Base-by-base conservation (phyloP, 2,113 vertebrate genomes). In the Ammodytes marinus region DNA sequence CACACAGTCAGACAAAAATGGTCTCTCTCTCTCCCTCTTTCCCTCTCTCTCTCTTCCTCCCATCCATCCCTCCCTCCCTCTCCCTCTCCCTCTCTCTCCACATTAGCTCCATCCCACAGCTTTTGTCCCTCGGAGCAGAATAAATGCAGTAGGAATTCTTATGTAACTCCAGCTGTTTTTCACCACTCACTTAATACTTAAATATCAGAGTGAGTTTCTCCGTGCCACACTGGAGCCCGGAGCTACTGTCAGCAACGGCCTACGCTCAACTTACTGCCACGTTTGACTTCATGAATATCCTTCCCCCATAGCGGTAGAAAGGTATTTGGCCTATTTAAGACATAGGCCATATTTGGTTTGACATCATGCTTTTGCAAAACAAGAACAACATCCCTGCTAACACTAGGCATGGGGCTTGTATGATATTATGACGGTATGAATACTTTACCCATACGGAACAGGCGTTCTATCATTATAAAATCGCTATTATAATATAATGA, bases 141-240 rank as follows among this genome's bases (percentile, higher is more conserved):
- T 84, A 73, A 86, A 83, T 70, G 79, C 79, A 69, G 82, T 2
- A 74, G 73, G 69, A 80, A 42, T 70, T 14, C 75, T 94, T 94
- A 93, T 58, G 69, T 73, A 94, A 93, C 84, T 86, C 86, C 91
- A 89, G 91, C 90, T 91, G 92, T 93, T 91, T 27, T 82, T 74
- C 66, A 77, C 61, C 61, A 43, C 63, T 82, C 76, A 49, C 59
- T 83, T 90, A 86, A 86, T 83, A 74, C 85, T 74, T 82, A 27
- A 27, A 27, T 63, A 80, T 91, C 86, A 85, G 74, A 88, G 75
- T 39, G 59, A 82, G 84, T 65, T 27, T 2, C 27, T 27, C 71
- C 42, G 78, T 64, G 2, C 68, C 84, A 47, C 63, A 64, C 46
- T 7, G 66, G 45, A 27, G 67, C 80, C 80, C 5, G 80, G 54